Base-by-base conservation (phyloP, 2,113 vertebrate genomes). In the Muscicapa adusta region DNA sequence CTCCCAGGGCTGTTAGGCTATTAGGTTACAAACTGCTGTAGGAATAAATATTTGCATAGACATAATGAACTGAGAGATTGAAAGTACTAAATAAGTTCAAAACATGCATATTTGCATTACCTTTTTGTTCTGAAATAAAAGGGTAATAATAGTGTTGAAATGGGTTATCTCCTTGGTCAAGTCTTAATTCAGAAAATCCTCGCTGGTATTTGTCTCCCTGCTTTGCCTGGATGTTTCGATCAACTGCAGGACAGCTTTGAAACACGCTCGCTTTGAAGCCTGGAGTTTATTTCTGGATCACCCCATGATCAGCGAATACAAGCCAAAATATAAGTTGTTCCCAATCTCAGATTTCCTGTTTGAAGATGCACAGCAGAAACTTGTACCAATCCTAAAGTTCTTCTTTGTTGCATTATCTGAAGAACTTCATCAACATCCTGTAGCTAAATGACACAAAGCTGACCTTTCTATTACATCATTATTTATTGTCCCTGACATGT, bases 251-350 rank as follows among this genome's bases (percentile, higher is more conserved):
- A 94, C 96, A 91, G 96, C 81, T 98, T 96, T 87, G 95, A 97
- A 97, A 95, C 19, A 12, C 76, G 71, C 86, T 90, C 18, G 23
- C 97, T 98, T 97, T 98, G 97, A 97, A 98, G 97, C 96, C 91
- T 94, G 96, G 95, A 97, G 98, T 98, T 98, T 98, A 98, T 98
- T 98, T 98, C 96, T 93, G 98, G 98, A 97, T 97, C 97, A 97
- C 94, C 98, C 97, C 98, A 98, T 98, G 98, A 98, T 98, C 97
- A 89, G 70, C 1, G 84, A 94, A 95, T 97, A 96, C 97, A 96
- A 97, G 98, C 98, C 98, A 98, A 97, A 96, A 97, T 97, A 96
- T 98, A 98, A 97, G 97, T 97, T 97, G 97, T 72, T 97, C 75
- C 54, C 95, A 96, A 95, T 97, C 98, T 98, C 98, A 98, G 94